Evolutionary conservation across 2,797 vertebrate species (phyloP).

Genomic region (Setipinna tenuifilis): DNA sequence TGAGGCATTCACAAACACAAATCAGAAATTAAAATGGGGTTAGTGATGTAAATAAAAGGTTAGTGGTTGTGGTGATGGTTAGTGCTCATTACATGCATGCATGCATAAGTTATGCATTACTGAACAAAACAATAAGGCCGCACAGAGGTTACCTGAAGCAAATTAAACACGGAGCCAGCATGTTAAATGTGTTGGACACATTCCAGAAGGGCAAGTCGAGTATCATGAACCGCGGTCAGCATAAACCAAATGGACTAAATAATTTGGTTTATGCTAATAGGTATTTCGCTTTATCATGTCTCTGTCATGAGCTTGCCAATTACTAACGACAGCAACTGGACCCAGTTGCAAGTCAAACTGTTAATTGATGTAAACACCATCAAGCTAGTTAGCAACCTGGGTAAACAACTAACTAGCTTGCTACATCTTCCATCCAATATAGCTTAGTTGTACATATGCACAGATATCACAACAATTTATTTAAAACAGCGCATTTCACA

Average conservation of each 20-base stretch:
- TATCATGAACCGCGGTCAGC: neutral
- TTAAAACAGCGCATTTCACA: neutral
- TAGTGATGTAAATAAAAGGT: slow-evolving; percentile 19
- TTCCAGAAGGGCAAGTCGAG: neutral
- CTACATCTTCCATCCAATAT: neutral
- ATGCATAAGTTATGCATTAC: neutral
- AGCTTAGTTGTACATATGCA: neutral
- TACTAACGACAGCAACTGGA: neutral
- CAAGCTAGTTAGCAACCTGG: neutral
- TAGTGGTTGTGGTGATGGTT: neutral
- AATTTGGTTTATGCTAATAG: neutral
- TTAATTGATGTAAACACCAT: neutral
- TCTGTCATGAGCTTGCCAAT: neutral
- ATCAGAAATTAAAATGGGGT: slow-evolving; percentile 26
- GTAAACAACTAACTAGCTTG: neutral
- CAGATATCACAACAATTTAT: neutral
- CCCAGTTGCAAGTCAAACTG: neutral
- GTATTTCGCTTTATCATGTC: neutral
- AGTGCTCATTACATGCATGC: neutral
- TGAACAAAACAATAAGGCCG: neutral
- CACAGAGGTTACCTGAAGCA: neutral
- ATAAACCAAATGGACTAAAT: neutral
- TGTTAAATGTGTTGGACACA: neutral
- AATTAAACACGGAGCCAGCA: neutral
- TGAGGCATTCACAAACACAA: slow-evolving; percentile 56